Evolutionary conservation across 2,797 vertebrate genomes (phyloP), one percentile per base, ranked within the genome.

Genomic region (Sebastiscus albofasciatus): DNA sequence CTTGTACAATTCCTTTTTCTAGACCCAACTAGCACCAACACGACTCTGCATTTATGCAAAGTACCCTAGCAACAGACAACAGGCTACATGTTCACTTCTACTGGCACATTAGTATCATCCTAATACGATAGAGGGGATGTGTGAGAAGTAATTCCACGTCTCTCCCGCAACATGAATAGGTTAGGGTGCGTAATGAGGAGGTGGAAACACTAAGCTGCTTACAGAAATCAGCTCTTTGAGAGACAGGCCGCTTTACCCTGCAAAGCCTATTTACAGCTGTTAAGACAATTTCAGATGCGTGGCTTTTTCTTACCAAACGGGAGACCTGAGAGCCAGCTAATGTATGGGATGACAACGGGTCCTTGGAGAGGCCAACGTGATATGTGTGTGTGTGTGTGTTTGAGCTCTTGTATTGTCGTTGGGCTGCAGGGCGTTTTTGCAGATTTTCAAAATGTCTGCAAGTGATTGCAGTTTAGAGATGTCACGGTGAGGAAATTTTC

Each of bases 201-300:
- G 92, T 93, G 93, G 91, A 89, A 93, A 90, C 88, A 89, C 89
- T 94, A 95, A 95, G 94, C 94, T 72, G 92, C 94, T 95, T 95
- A 94, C 24, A 84, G 89, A 89, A 93, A 95, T 94, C 89, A 92
- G 90, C 92, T 93, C 89, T 94, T 89, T 92, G 90, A 93, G 86
- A 92, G 91, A 92, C 92, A 87, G 88, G 80, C 80, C 8, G 87
- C 88, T 90, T 93, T 92, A 85, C 79, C 75, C 77, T 61, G 82
- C 68, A 94, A 94, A 95, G 93, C 93, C 92, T 92, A 93, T 93
- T 95, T 94, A 88, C 86, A 94, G 87, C 89, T 82, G 85, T 92
- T 94, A 89, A 92, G 91, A 93, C 86, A 87, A 93, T 94, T 93
- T 93, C 85, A 89, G 85, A 92, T 77, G 77, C 80, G 67, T 67